Conservation (phyloP, 2,113 vertebrate species). For the Hippocampus zosterae region DNA sequence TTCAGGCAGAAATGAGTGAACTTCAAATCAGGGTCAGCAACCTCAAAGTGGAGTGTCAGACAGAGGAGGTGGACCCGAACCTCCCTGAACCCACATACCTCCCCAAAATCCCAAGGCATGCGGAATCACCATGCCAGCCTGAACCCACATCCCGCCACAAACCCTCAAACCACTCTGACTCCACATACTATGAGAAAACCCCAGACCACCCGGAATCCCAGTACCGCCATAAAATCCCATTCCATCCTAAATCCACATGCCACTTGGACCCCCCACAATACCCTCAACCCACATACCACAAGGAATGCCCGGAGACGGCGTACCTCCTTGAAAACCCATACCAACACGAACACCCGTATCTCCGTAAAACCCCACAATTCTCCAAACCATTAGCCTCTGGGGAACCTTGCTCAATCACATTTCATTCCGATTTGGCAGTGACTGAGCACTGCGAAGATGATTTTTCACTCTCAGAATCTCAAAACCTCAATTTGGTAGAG, state of each 20-base stretch:
- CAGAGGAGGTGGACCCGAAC: background rate
- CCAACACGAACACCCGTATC: background rate
- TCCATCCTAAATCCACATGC: background rate
- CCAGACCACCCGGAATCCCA: background rate
- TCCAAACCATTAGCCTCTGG: slow-evolving; percentile 29
- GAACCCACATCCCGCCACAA: background rate
- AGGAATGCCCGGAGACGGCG: background rate
- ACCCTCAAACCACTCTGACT: slow-evolving; percentile 2
- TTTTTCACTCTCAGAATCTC: slow-evolving; percentile 32
- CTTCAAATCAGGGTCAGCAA: slow-evolving; percentile 16
- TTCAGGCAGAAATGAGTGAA: slow-evolving; percentile 26
- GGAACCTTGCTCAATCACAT: slow-evolving; percentile 12
- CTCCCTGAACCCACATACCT: background rate
- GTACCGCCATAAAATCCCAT: background rate
- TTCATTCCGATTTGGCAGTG: slow-evolving; percentile 22
- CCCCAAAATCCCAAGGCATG: background rate
- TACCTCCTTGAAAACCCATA: no score
- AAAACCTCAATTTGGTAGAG: slow-evolving; percentile 36
- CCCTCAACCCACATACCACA: background rate
- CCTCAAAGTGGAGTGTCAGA: background rate
- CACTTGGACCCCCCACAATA: background rate
- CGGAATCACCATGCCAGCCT: background rate
- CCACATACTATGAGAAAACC: background rate
- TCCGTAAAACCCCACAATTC: background rate
- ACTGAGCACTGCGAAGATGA: slow-evolving; percentile 21